phyloP scores from a whole-genome alignment of 1,140 invertebrate genomes.

The Nebria ingens region DNA sequence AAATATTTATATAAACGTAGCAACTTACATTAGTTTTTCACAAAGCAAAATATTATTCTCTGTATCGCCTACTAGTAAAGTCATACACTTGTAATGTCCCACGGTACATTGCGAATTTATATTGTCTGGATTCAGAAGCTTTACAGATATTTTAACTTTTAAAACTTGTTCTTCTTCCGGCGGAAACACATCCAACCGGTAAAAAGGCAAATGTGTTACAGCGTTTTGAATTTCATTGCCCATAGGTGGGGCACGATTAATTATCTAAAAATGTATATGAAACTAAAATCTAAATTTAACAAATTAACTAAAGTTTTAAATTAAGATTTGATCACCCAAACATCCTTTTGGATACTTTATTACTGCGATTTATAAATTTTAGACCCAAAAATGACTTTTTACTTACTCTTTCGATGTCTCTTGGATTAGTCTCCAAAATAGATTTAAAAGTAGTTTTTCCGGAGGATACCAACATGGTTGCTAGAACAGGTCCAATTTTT shows the following conservation, averaged over 20 bases:
- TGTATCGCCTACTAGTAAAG: constrained; percentile 39
- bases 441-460: constrained; percentile 55
- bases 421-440: constrained; percentile 54
- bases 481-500: constrained; percentile 55
- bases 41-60: constrained; percentile 31
- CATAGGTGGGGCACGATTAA: constrained; percentile 27
- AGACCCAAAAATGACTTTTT: too few species aligned
- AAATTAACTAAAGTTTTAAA: constrained; percentile 10
- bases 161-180: constrained; percentile 1
- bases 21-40: not conserved
- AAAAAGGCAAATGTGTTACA: constrained; percentile 23
- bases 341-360: too few species aligned
- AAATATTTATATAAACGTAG: too few species aligned
- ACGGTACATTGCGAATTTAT: constrained; percentile 14
- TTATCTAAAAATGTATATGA: constrained; percentile 20
- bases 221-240: constrained; percentile 26
- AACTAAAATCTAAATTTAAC: constrained; percentile 11
- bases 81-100: constrained; percentile 17
- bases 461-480: constrained; percentile 50
- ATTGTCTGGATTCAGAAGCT: constrained; percentile 11
- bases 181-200: constrained; percentile 17
- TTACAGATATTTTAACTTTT: constrained; percentile 1
- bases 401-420: constrained; percentile 61
- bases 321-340: too few species aligned
- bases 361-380: too few species aligned